Percentiles rank a stretch among this genome's conserved stretches.
phyloP scores from a whole-genome alignment of 2,797 vertebrate species.

The Girardinus metallicus region DNA sequence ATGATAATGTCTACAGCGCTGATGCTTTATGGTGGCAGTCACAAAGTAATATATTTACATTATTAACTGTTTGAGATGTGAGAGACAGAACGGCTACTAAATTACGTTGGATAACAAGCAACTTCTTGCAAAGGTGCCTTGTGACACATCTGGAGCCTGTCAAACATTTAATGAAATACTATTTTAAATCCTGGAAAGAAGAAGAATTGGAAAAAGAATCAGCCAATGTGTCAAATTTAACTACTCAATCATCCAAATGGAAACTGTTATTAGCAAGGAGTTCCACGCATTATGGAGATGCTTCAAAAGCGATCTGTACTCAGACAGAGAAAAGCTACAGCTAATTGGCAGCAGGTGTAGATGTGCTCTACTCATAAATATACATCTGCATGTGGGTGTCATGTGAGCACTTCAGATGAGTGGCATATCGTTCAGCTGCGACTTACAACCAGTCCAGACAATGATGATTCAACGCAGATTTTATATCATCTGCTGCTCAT shows the following conservation, averaged over 20 bases:
- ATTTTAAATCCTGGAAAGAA: slow-evolving; percentile 35
- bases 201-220: slow-evolving; percentile 12
- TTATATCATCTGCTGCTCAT: slow-evolving; percentile 59
- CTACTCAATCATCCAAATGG: slow-evolving; percentile 67
- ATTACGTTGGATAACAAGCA: slow-evolving; percentile 46
- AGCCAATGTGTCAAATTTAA: slow-evolving; percentile 59
- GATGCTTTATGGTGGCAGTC: slow-evolving; percentile 4
- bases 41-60: slow-evolving; percentile 1
- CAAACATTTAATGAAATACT: slow-evolving; percentile 49
- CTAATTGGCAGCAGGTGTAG: slow-evolving; percentile 71
- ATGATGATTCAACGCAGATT: slow-evolving; percentile 39
- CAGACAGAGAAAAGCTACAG: slow-evolving; percentile 50
- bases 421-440: slow-evolving; percentile 35
- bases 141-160: slow-evolving; percentile 64
- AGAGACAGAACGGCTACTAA: slow-evolving; percentile 31
- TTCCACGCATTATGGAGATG: slow-evolving; percentile 42
- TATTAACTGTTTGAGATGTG: slow-evolving; percentile 1
- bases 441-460: slow-evolving; percentile 48
- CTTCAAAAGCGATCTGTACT: slow-evolving; percentile 49
- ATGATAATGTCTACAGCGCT: neutral
- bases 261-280: slow-evolving; percentile 66
- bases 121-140: slow-evolving; percentile 32
- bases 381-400: slow-evolving; percentile 36
- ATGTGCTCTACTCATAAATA: slow-evolving; percentile 44
- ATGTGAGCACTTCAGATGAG: slow-evolving; percentile 25